phyloP scores from a whole-genome alignment of 2,113 vertebrate species.

The Ictalurus furcatus region DNA sequence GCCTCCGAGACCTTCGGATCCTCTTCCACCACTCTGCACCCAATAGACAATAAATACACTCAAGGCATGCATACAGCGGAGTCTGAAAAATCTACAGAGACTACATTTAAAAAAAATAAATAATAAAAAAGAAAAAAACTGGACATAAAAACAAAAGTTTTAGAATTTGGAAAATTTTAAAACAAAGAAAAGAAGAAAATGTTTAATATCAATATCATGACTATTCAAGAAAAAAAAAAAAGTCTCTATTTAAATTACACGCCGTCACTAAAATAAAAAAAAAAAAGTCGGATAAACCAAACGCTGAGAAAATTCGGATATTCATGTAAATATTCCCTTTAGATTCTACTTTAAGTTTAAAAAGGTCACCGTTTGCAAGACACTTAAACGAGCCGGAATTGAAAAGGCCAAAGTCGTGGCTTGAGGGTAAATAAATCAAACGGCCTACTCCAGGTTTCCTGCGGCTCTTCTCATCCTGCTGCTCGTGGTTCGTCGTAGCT shows the following conservation, averaged over 20 bases:
- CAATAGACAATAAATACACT: not conserved
- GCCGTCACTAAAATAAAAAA: not conserved
- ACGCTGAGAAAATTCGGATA: not conserved
- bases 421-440: not conserved
- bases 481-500: constrained; percentile 62
- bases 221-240: not conserved
- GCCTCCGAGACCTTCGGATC: constrained; percentile 73
- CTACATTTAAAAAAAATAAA: not conserved
- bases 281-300: not conserved
- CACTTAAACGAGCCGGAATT: not conserved
- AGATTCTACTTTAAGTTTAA: not conserved
- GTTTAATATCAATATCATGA: not conserved
- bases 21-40: constrained; percentile 53
- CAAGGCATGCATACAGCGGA: not conserved
- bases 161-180: not conserved
- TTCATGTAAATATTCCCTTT: not conserved
- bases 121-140: not conserved
- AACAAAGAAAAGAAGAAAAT: not conserved
- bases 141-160: not conserved
- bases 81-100: not conserved
- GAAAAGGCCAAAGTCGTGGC: not conserved
- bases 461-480: constrained; percentile 60
- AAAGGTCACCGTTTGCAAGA: not conserved
- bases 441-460: not conserved
- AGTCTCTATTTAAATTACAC: not conserved